Evolutionary conservation across 2,113 vertebrate genomes (phyloP), one percentile per base, ranked within the genome.

Genomic region (Corythaixoides concolor): DNA sequence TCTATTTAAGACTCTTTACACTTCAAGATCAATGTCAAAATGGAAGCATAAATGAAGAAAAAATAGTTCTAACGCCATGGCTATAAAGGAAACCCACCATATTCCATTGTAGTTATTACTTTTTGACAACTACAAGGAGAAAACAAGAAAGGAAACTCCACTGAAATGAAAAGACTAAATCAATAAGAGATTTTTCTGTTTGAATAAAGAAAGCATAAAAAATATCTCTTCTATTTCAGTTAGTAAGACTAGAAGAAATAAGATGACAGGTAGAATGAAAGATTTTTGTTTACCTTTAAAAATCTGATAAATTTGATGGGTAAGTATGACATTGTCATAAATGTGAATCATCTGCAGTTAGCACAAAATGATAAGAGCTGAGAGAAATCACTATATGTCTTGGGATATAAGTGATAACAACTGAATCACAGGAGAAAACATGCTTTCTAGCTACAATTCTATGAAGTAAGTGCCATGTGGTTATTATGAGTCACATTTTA

Each of bases 381-480:
- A 86, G 49, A 6, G 49, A 80, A 83, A 87, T 89, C 91, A 84
- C 27, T 83, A 62, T 64, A 64, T 72, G 63, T 69, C 43, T 88
- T 73, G 22, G 62, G 78, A 53, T 74, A 70, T 37, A 79, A 69
- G 8, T 43, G 53, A 83, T 79, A 89, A 70, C 33, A 82, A 19
- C 19, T 58, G 69, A 88, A 62, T 82, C 45, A 66, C 66, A 50
- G 49, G 15, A 91, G 58, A n/a, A 76, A 93, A 43, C 5, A 26
- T 83, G 21, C 37, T 93, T 75, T 32, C 39, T 49, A 62, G 35
- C 22, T 91, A 52, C 32, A 79, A 26, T 64, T 83, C 28, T 85
- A 53, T 0, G 5, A 75, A 68, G 30, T 26, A 59, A 6, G 3
- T 55, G 8, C 0, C 3, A 69, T 62, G n/a, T 50, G 9, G 1